phyloP scores from a whole-genome alignment of 2,113 vertebrate genomes.

The Peromyscus leucopus region DNA sequence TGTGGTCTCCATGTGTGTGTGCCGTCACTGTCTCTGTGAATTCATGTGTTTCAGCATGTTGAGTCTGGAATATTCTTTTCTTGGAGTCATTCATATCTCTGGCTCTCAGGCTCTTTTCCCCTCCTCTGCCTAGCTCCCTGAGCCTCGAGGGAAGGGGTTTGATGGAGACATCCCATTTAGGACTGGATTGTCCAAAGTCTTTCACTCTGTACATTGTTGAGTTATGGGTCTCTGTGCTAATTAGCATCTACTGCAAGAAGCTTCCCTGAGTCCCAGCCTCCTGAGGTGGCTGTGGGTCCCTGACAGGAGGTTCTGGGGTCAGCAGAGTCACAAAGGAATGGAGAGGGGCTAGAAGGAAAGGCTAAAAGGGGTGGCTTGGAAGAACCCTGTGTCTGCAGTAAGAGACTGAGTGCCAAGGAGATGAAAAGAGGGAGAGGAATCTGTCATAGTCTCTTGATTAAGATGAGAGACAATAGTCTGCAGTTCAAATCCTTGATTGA shows the following conservation, averaged over 20 bases:
- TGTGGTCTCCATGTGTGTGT: neutral
- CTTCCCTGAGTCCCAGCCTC: neutral
- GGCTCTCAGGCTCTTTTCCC: neutral
- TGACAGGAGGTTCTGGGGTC: neutral
- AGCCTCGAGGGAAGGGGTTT: neutral
- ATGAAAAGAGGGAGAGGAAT: neutral
- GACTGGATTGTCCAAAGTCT: neutral
- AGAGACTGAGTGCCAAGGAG: no score
- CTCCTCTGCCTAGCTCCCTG: neutral
- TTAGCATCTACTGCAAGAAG: neutral
- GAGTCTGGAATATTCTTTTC: neutral
- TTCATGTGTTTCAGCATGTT: neutral
- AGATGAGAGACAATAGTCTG: neutral
- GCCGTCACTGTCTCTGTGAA: neutral
- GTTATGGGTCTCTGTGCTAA: neutral
- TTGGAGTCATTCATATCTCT: neutral
- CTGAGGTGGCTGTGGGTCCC: neutral
- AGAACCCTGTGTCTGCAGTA: neutral
- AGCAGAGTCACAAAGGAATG: neutral
- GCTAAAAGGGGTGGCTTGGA: no score
- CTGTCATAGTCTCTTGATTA: neutral
- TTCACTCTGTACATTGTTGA: neutral
- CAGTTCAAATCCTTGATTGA: conserved; percentile 7
- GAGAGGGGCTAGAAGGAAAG: neutral
- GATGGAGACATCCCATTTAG: neutral